Evolutionary conservation across 2,113 vertebrate genomes (phyloP).

Genomic region (Boulengeromyrus knoepffleri): DNA sequence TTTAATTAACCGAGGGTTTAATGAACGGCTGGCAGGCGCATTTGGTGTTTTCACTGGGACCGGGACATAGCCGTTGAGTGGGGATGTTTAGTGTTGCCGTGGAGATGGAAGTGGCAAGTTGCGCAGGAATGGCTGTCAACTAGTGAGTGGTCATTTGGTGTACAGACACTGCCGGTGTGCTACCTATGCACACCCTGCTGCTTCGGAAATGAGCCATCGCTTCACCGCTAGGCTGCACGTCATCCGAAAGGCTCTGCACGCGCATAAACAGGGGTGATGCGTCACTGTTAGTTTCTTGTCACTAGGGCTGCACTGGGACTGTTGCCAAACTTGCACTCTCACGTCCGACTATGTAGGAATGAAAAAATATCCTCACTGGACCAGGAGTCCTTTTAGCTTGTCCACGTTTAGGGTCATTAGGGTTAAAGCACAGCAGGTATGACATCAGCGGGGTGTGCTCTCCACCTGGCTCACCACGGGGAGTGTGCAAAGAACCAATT

Average conservation of each 20-base stretch:
- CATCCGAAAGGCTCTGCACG: background rate
- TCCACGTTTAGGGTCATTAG: background rate
- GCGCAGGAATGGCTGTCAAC: background rate
- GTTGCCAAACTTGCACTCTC: background rate
- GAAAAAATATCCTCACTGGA: background rate
- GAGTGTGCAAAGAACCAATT: background rate
- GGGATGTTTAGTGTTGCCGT: constrained; percentile 20
- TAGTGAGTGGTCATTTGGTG: background rate
- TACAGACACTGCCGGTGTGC: background rate
- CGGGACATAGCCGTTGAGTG: constrained; percentile 41
- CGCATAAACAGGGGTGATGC: background rate
- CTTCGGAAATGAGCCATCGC: background rate
- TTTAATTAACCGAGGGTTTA: constrained; percentile 47
- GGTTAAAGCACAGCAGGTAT: background rate
- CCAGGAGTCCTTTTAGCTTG: background rate
- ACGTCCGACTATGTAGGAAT: background rate
- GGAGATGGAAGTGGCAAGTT: background rate
- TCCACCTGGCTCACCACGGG: background rate
- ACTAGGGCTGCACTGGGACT: background rate
- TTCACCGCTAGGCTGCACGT: background rate
- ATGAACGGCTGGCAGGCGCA: constrained; percentile 45
- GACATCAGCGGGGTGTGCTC: background rate
- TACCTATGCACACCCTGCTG: background rate
- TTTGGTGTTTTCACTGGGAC: constrained; percentile 32
- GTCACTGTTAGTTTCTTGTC: background rate